Base-by-base conservation (phyloP, 2,888 invertebrate genomes). In the Troilus luridus region DNA sequence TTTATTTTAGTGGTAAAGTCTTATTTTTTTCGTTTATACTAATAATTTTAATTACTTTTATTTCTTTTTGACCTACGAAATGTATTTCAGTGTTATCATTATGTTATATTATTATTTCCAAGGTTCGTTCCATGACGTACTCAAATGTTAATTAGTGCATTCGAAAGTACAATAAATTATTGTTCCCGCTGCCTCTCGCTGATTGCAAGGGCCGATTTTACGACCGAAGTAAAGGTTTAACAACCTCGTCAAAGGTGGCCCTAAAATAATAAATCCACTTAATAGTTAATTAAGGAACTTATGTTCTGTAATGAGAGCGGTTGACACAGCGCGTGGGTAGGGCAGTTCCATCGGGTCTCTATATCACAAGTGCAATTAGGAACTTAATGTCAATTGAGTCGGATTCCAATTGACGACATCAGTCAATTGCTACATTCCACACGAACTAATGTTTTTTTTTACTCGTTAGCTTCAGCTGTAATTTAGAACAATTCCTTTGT, bases 261-360 rank as follows among this genome's bases (percentile, higher is more conserved):
- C 11, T 85, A 85, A 85, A 85, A 85, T 56, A 85, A 85, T 85
- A 85, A 56, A 85, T 85, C 85, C 21, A 85, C 56, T 56, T 56
- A 85, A 85, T 54, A 56, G 85, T 58, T 85, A 85, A 85, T 85
- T 85, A 41, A 85, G n/a, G 9, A 5, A 58, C 21, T 85, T 58
- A 85, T 56, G 14, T 12, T 5, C n/a, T 85, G 85, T 56, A 85
- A 85, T 85, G 56, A 85, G 85, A 21, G 56, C 21, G n/a, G 56
- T n/a, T 21, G 56, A 54, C 41, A 41, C 10, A 12, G 24, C 21
- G 1, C 54, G 41, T 81, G 81, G 41, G 81, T 11, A 2, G 81
- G 81, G 0, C 27, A 27, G 8, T 72, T 11, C 72, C 10, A n/a
- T 72, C 72, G 10, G 27, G 12, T 41, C 14, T 19, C 24, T 67